A percentile compares a stretch with the other conserved stretches of the same genome.
These are phyloP conservation scores for Taeniopygia guttata DNA, from an alignment of 2,797 vertebrate genomes.

Conservation along the genomic window DNA sequence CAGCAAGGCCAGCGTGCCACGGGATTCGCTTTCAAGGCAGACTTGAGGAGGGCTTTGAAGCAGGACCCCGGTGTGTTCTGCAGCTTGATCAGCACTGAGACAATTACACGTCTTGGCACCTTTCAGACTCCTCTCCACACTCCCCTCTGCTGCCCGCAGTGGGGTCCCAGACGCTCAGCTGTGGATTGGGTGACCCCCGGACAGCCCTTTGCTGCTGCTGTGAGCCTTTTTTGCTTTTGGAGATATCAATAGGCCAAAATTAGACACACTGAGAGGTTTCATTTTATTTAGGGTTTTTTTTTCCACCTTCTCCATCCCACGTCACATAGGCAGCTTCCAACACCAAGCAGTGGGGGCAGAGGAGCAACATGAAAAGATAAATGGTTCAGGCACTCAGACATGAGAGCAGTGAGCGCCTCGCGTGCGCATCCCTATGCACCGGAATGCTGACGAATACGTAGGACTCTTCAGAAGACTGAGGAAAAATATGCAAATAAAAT, in stretches of 20 bases:
- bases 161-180: slow-evolving; percentile 42
- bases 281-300: not conserved
- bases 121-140: slow-evolving; percentile 67
- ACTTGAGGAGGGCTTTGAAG: slow-evolving; percentile 73
- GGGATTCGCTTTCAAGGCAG: slow-evolving; percentile 68
- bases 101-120: slow-evolving; percentile 68
- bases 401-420: not conserved
- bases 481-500: not conserved
- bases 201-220: slow-evolving; percentile 55
- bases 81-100: slow-evolving; percentile 71
- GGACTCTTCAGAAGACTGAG: not conserved
- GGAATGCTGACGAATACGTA: rapidly evolving
- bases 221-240: slow-evolving; percentile 57
- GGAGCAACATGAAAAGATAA: slow-evolving; percentile 56
- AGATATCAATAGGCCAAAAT: slow-evolving; percentile 59
- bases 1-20: slow-evolving; percentile 69
- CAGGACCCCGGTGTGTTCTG: slow-evolving; percentile 60
- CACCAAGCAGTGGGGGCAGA: slow-evolving; percentile 60
- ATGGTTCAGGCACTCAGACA: slow-evolving; percentile 39
- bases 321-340: slow-evolving; percentile 48
- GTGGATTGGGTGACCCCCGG: slow-evolving; percentile 58
- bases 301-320: slow-evolving; percentile 8
- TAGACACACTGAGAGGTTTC: slow-evolving; percentile 60
- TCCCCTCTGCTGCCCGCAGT: slow-evolving; percentile 61
- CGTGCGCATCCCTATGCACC: rapidly evolving